Evolutionary conservation across 2,797 vertebrate species (phyloP).

Genomic region (Fratercula arctica): DNA sequence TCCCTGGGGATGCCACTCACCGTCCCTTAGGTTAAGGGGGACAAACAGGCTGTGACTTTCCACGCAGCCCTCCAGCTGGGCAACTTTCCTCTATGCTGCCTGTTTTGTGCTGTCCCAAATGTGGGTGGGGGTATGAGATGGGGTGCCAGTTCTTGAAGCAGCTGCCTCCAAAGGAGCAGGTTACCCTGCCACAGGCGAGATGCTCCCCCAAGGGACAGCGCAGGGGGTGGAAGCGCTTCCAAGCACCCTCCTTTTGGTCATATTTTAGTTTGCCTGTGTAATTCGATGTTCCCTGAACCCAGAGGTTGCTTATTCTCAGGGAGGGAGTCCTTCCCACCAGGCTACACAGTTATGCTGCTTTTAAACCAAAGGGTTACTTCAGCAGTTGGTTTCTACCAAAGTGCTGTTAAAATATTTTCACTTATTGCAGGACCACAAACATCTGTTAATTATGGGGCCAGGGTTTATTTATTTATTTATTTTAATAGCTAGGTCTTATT

Average conservation of each 20-base stretch:
- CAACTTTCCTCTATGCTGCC: not conserved
- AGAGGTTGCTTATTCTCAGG: not conserved
- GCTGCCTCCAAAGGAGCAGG: not conserved
- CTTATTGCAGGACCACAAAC: slow-evolving; percentile 67
- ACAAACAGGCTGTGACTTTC: not conserved
- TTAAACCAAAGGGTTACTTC: slow-evolving; percentile 37
- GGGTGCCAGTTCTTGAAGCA: not conserved
- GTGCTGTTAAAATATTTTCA: slow-evolving; percentile 62
- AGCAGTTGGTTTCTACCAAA: slow-evolving; percentile 50
- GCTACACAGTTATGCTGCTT: not conserved
- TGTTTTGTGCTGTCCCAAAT: not conserved
- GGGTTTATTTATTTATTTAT: slow-evolving; percentile 45
- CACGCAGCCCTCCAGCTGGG: not conserved
- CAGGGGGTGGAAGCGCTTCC: not conserved
- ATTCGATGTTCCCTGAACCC: not conserved
- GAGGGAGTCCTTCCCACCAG: not conserved
- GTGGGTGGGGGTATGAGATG: not conserved
- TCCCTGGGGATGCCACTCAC: not conserved
- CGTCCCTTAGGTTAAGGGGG: not conserved
- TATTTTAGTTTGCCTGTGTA: not conserved
- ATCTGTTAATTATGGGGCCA: slow-evolving; percentile 51
- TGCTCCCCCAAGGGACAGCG: not conserved
- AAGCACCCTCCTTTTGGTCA: not conserved
- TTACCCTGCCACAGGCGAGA: not conserved
- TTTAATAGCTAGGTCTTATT: slow-evolving; percentile 40